Evolutionary conservation across 2,797 vertebrate species (phyloP), one percentile per base, ranked within the genome.

Genomic region (Luscinia megarhynchos): DNA sequence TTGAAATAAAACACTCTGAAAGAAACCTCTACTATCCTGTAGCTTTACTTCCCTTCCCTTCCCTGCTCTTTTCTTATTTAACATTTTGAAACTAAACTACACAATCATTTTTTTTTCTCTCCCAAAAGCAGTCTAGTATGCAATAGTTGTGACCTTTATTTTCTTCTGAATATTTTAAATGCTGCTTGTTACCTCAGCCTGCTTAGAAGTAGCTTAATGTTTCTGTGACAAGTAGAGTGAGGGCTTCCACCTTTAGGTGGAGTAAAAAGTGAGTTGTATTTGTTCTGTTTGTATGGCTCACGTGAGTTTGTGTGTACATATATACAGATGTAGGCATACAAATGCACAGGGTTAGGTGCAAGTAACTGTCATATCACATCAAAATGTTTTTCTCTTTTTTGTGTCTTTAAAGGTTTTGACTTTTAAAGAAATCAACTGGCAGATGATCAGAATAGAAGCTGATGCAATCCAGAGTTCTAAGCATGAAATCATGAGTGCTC

Each of bases 371-470:
- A 16, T 69, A 29, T 38, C 74, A 22, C 23, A 45, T 77, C 24
- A 75, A 69, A 8, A 12, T 68, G 18, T 58, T 75, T 76, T 78
- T 93, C 22, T 97, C 68, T 96, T 94, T 88, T 92, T 54, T 72
- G 18, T 76, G 67, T 91, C 34, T 93, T 95, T 90, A 70, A 94
- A 99, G 99, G 98, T 99, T 91, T 97, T 99, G 98, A 99, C 99
- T 30, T 99, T 99, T 96, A 99, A 99, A 97, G 99, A 99, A 97
- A 99, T 99, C 96, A 99, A 98, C 97, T 99, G 99, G 99, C 99
- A 99, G 98, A 99, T 99, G 99, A 99, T 99, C 97, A 98, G 99
- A 83, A 99, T 99, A 84, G 99, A 99, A 97, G 99, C 99, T 1
- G 99, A 99, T 87, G 99, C 99, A 84, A 99, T 99, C 96, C 99